Evolutionary conservation across 2,113 vertebrate genomes (phyloP).

Genomic region (Oncorhynchus keta): DNA sequence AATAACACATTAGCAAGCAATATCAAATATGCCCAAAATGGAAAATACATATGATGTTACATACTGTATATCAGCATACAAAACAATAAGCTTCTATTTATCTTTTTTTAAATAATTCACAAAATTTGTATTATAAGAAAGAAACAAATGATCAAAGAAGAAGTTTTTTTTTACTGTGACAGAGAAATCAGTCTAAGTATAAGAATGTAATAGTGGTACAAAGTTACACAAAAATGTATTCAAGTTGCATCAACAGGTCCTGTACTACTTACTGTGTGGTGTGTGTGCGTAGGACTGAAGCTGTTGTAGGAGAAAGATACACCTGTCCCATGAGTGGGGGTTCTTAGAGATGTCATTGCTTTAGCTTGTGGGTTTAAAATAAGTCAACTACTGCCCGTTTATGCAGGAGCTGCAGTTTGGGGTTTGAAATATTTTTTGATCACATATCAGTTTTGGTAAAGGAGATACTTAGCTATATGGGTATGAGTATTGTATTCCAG

Average conservation of each 20-base stretch:
- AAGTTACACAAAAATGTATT: constrained; percentile 25
- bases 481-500: no score
- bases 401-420: no score
- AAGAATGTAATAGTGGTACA: constrained; percentile 53
- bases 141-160: constrained; percentile 43
- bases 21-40: constrained; percentile 52
- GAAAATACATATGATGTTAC: constrained; percentile 56
- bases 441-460: no score
- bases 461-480: no score
- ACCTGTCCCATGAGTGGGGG: no score
- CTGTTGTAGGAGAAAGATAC: neutral
- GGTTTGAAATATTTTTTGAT: no score
- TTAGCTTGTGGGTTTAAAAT: neutral
- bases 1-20: constrained; percentile 56
- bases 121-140: constrained; percentile 60
- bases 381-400: no score
- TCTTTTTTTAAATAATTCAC: constrained; percentile 66
- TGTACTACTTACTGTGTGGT: neutral
- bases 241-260: constrained; percentile 35
- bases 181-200: constrained; percentile 52
- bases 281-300: neutral
- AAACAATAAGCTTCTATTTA: constrained; percentile 62
- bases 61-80: constrained; percentile 47
- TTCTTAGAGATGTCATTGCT: neutral
- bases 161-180: constrained; percentile 45